Evolutionary conservation across 2,113 vertebrate species (phyloP), one percentile per base, ranked within the genome.

Genomic region (Verasper variegatus): DNA sequence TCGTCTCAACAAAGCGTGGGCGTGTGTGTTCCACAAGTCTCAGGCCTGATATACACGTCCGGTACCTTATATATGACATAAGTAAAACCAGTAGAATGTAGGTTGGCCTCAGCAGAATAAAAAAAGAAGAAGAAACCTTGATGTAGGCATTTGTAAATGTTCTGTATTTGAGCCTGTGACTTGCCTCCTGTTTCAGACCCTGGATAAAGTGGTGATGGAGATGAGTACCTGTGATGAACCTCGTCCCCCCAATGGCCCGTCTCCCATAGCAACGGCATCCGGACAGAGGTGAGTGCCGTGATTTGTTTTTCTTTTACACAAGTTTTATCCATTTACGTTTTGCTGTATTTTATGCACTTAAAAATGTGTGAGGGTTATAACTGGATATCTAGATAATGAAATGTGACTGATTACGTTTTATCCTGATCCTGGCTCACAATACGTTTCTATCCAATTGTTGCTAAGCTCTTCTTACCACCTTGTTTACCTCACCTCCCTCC

Each of bases 141-240:
- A 7, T 37, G 24, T 24, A 24, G 24, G 2, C 2, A 24, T 24
- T 24, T 2, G 1, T 37, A 37, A 37, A 37, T 15, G 45, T 45
- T 51, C 49, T 51, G 7, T 52, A 23, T 3, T 40, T 68, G 21
- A 68, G 15, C 6, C 40, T 49, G 45, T 49, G 45, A 7, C 20
- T 1, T n/a, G 20, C 17, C 31, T 52, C 1, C 51, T 76, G 12
- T 82, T 84, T 62, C 81, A 99, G 98, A 96, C 95, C 35, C 91
- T 99, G 84, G 98, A 99, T 93, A 99, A 99, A 94, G 98, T 99
- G 54, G 93, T 97, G 78, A 99, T 99, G 98, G 98, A 99, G 92
- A 99, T 99, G 98, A 98, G 97, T 81, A 98, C 98, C 54, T 99
- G 98, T 91, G 98, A 99, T 83, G 97, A 99, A 76, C 98, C 98